Percentiles rank a stretch among this genome's conserved stretches.
phyloP scores from a whole-genome alignment of 2,113 vertebrate genomes.

The Hemibagrus wyckioides region DNA sequence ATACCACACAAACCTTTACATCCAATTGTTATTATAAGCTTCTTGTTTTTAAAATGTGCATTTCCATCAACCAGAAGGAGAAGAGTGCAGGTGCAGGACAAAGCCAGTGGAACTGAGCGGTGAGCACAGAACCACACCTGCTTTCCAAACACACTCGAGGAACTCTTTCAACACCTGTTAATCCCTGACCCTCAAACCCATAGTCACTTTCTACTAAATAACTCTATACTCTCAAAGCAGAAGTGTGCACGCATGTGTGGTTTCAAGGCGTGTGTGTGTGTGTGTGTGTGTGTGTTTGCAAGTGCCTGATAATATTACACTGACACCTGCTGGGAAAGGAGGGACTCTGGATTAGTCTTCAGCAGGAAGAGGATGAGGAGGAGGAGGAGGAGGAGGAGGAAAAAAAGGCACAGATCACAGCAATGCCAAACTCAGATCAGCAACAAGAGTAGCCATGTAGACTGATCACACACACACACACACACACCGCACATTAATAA shows the following conservation, averaged over 20 bases:
- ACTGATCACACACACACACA: not conserved
- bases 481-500: slow-evolving; percentile 3
- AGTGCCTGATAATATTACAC: slow-evolving; percentile 66
- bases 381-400: slow-evolving; percentile 10
- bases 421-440: not conserved
- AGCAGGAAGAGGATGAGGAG: slow-evolving; percentile 40
- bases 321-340: slow-evolving; percentile 76
- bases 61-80: slow-evolving; percentile 26
- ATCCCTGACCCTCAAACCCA: slow-evolving; percentile 30
- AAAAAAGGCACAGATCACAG: not conserved
- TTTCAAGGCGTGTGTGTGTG: slow-evolving; percentile 1
- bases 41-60: not conserved
- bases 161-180: slow-evolving; percentile 39
- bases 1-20: not conserved
- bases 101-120: slow-evolving; percentile 19
- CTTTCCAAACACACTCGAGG: slow-evolving; percentile 29
- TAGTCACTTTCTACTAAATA: slow-evolving; percentile 1
- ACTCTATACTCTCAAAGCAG: not conserved
- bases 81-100: slow-evolving; percentile 45
- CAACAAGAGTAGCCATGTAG: slow-evolving; percentile 8
- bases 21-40: too few relatives aligned
- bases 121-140: slow-evolving; percentile 46
- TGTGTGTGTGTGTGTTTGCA: slow-evolving; percentile 39
- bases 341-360: slow-evolving; percentile 51
- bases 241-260: not conserved